Evolutionary conservation across 2,113 vertebrate species (phyloP), one percentile per base, ranked within the genome.

Genomic region (Oceanites oceanicus): DNA sequence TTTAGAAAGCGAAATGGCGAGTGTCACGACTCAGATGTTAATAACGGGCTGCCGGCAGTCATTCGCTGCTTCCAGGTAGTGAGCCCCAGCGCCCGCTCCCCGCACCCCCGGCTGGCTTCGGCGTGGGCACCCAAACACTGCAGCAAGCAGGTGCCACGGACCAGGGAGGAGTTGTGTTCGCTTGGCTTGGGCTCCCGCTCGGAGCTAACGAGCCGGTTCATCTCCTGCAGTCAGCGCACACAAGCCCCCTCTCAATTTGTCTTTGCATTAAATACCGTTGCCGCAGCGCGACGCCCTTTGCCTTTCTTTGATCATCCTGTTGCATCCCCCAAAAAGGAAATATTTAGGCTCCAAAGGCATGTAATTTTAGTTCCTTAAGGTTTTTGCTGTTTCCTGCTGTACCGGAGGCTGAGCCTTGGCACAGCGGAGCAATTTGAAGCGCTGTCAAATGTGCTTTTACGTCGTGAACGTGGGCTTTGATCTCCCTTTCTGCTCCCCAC

Each of bases 1-100:
- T 92, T 90, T 97, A 98, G 97, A 86, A 90, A 95, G 93, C 96
- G 96, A 44, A 96, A 75, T 53, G 98, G 96, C 81, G 26, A 97
- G 44, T 93, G 92, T 74, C 97, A 80, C 93, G 80, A 38, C 73
- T 90, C 76, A 20, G 59, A 19, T 52, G 92, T 92, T 95, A 91
- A 86, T 95, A 59, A 86, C 8, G 86, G 94, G 90, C 97, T 97
- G 91, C 97, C 97, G 4, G 96, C 66, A 63, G 70, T 98, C 98
- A 98, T 98, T 98, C 97, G 97, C 97, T 98, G 98, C 96, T 98
- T 98, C 97, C 98, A 98, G 98, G 98, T 98, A 98, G 98, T 92
- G 88, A 97, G 81, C 65, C 67, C 70, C 83, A 49, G 90, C n/a
- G 10, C 78, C 68, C 83, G 92, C 40, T 62, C 84, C 91, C 34